Conservation (phyloP, 2,113 vertebrate species). For the Scomber japonicus region DNA sequence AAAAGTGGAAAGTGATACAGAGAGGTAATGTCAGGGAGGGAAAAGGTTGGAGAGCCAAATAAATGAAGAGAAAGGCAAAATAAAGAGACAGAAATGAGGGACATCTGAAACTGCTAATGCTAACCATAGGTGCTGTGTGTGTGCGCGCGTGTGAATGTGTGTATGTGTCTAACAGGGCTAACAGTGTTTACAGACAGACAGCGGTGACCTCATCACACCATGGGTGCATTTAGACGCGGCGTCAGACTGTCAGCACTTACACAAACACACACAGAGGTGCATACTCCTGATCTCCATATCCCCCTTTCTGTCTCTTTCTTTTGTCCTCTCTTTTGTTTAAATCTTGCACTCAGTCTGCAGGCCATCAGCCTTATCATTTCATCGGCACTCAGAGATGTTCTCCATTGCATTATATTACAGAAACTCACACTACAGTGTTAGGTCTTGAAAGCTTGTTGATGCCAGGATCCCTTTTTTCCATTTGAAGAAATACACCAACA, state of each 20-base stretch:
- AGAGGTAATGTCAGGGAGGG: conserved; percentile 10
- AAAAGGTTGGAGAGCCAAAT: neutral
- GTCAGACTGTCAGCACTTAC: conserved; percentile 36
- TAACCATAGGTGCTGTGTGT: conserved; percentile 55
- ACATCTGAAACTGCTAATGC: conserved; percentile 50
- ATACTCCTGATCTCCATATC: neutral
- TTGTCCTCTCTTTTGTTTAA: conserved; percentile 31
- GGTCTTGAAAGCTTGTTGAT: neutral
- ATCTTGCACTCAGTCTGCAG: conserved; percentile 3
- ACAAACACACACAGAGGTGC: conserved; percentile 10
- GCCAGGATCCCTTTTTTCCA: conserved; percentile 1
- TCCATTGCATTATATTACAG: neutral
- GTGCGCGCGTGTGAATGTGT: conserved; percentile 29
- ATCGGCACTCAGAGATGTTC: conserved; percentile 18
- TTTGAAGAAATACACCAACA: neutral
- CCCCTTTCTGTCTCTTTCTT: neutral
- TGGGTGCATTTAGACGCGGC: conserved; percentile 43
- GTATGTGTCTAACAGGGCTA: conserved; percentile 30
- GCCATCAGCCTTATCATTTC: conserved; percentile 17
- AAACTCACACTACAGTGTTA: neutral
- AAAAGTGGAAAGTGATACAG: conserved; percentile 5
- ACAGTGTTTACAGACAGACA: conserved; percentile 58
- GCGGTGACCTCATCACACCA: conserved; percentile 54
- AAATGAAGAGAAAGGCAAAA: neutral
- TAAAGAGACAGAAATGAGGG: neutral